Conservation (phyloP, 2,797 vertebrate genomes). For the Alca torda region DNA sequence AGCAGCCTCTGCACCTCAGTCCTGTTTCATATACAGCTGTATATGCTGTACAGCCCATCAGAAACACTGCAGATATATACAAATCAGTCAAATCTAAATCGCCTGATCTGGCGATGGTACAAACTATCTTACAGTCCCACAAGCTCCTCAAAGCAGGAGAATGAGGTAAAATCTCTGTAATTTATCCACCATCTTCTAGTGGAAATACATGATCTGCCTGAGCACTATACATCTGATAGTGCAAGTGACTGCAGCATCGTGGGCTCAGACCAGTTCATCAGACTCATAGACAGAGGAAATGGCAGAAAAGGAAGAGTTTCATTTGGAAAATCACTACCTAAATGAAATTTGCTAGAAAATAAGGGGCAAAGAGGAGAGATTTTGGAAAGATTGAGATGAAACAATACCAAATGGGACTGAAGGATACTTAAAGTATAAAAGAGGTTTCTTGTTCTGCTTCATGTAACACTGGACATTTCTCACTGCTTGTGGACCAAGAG, state of each 20-base stretch:
- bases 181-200: background rate
- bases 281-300: background rate
- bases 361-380: background rate
- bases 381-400: background rate
- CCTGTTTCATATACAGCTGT: background rate
- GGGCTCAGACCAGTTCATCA: background rate
- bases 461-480: background rate
- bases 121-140: background rate
- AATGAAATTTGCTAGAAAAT: background rate
- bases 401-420: background rate
- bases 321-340: background rate
- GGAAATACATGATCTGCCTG: background rate
- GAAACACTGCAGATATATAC: background rate
- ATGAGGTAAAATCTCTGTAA: background rate
- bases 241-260: fast-evolving
- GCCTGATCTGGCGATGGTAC: background rate
- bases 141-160: background rate
- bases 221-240: background rate
- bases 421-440: background rate
- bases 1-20: background rate
- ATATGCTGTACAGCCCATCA: background rate
- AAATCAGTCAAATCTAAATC: background rate
- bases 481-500: background rate
- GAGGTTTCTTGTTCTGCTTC: background rate
- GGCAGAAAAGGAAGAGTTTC: background rate